Evolutionary conservation across 2,888 invertebrate species (phyloP).

Genomic region (Sinelater perroti): DNA sequence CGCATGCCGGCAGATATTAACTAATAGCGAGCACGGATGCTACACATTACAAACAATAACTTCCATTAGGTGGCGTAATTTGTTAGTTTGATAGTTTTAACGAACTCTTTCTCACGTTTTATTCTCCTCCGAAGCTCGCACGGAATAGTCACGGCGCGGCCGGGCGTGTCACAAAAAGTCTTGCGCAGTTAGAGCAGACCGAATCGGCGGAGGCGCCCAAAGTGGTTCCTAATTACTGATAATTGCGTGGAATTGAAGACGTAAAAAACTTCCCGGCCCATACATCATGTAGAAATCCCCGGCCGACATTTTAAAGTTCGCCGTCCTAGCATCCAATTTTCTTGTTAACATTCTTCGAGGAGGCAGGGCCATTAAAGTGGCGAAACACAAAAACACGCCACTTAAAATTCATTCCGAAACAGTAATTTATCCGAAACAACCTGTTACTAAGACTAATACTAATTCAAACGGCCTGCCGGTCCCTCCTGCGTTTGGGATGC

Average conservation of each 20-base stretch:
- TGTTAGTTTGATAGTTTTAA: background rate
- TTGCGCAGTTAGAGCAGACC: slow-evolving; percentile 2
- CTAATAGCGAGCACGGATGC: slow-evolving; percentile 45
- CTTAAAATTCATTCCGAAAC: slow-evolving; percentile 44
- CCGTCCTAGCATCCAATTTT: slow-evolving; percentile 45
- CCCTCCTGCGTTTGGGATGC: slow-evolving; percentile 49
- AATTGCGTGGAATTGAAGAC: slow-evolving; percentile 40
- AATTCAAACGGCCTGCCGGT: slow-evolving; percentile 42
- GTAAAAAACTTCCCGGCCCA: slow-evolving; percentile 43
- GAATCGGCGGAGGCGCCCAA: slow-evolving; percentile 22
- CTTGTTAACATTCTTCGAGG: slow-evolving; percentile 48
- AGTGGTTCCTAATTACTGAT: slow-evolving; percentile 44
- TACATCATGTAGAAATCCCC: slow-evolving; percentile 43
- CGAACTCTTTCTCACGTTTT: slow-evolving; percentile 13
- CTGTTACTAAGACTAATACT: slow-evolving; percentile 43
- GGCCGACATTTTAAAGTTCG: slow-evolving; percentile 40
- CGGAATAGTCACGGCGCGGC: no score
- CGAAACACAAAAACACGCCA: slow-evolving; percentile 43
- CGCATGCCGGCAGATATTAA: background rate
- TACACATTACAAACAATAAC: slow-evolving; percentile 52
- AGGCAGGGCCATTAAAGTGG: slow-evolving; percentile 43
- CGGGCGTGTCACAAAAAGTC: no score
- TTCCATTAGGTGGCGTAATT: slow-evolving; percentile 41
- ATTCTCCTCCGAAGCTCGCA: no score
- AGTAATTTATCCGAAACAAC: slow-evolving; percentile 41